Evolutionary conservation across 2,113 vertebrate species (phyloP).

Genomic region (Hystrix brachyura): DNA sequence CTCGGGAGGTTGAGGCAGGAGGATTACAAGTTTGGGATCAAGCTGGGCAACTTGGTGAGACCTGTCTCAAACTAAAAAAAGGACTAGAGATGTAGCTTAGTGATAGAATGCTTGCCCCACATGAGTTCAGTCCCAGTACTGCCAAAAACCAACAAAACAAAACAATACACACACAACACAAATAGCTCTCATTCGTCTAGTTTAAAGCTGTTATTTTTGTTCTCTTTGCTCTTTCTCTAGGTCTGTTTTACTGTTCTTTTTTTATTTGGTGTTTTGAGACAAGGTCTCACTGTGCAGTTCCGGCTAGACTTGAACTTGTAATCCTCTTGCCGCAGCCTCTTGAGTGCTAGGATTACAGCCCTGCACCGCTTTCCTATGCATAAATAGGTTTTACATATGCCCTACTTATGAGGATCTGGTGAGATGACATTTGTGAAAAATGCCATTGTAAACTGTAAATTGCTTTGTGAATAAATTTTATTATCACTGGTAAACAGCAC

Average conservation of each 20-base stretch:
- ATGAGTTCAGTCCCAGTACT: neutral
- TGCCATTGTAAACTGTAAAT: constrained; percentile 41
- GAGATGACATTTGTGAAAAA: constrained; percentile 30
- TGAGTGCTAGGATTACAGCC: neutral
- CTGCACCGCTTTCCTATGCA: neutral
- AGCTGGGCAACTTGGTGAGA: neutral
- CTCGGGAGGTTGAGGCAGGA: neutral
- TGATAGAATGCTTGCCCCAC: neutral
- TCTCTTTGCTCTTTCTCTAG: neutral
- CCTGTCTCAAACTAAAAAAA: neutral
- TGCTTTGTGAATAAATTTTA: constrained; percentile 42
- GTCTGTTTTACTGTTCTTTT: constrained; percentile 15
- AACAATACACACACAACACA: neutral
- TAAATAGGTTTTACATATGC: neutral
- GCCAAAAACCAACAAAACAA: neutral
- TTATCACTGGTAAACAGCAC: neutral
- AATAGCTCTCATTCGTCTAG: neutral
- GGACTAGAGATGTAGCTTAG: neutral
- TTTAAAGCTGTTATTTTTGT: neutral
- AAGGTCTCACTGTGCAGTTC: neutral
- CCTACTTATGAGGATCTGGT: neutral
- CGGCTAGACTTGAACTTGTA: neutral
- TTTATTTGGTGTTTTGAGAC: neutral
- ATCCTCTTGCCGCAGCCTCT: neutral
- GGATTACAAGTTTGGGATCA: neutral